Evolutionary conservation across 2,113 vertebrate genomes (phyloP).

Genomic region (Prionailurus bengalensis): DNA sequence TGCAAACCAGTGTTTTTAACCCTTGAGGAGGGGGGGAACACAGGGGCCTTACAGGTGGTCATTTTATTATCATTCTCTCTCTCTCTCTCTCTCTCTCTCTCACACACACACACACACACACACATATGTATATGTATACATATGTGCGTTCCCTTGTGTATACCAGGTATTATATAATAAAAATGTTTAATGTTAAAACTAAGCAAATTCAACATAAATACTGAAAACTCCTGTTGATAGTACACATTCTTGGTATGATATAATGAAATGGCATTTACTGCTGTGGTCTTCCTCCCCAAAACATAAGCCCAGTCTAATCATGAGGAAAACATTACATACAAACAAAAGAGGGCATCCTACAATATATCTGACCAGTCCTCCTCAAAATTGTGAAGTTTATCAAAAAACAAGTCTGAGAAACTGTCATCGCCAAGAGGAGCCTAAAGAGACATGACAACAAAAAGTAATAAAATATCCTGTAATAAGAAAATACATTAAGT

Average conservation of each 20-base stretch:
- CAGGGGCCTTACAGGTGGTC: neutral
- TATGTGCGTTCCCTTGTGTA: neutral
- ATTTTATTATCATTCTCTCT: neutral
- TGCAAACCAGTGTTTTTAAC: neutral
- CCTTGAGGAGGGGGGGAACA: neutral
- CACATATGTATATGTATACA: neutral
- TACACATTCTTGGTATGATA: neutral
- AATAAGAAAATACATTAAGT: neutral
- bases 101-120: neutral
- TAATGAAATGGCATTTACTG: neutral
- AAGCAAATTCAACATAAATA: neutral
- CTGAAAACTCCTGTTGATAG: neutral
- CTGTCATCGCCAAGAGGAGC: neutral
- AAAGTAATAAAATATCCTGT: neutral
- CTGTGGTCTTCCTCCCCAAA: neutral
- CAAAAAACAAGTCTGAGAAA: neutral
- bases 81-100: too few relatives aligned
- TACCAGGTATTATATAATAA: neutral
- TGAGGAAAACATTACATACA: neutral
- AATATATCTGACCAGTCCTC: neutral
- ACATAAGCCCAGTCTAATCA: neutral
- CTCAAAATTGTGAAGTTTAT: neutral
- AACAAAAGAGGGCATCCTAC: neutral
- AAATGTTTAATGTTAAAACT: neutral
- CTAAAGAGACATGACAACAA: neutral